Evolutionary conservation across 2,113 vertebrate species (phyloP), one percentile per base, ranked within the genome.

Genomic region (Lophura nycthemera): DNA sequence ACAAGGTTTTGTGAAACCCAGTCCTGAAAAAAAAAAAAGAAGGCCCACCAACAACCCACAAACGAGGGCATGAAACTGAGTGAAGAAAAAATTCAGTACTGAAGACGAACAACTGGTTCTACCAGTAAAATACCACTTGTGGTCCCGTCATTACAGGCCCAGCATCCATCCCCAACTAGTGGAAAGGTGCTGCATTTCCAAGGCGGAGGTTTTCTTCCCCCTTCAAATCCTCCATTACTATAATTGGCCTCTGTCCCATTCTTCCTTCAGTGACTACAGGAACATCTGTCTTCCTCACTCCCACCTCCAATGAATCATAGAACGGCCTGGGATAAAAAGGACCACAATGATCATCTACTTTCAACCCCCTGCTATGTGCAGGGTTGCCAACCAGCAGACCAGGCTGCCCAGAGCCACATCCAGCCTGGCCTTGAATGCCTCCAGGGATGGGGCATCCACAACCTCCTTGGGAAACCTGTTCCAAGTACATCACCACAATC

Each of bases 51-150:
- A 54, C 52, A 54, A 30, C 52, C 52, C 52, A 54, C 52, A 54
- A 57, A 14, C 0, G 7, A 66, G 16, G 38, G 42, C 65, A 47
- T 1, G 34, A 90, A 69, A 74, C 52, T n/a, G 34, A 86, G 70
- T 2, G 1, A 65, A 47, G 52, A 82, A 90, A 90, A 86, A 57
- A 52, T 8, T 50, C 66, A 38, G 47, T 81, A 4, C 32, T 61
- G 64, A 80, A 66, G 93, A 83, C 9, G 85, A 95, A 71, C 59
- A 72, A 95, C 96, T 93, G 93, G 93, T 96, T 96, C 85, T 91
- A 88, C 94, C 83, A 95, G 95, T 93, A 92, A 36, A 90, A 69
- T 90, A 78, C 70, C 36, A 81, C 61, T 15, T 10, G 79, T 73
- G 86, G 65, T 34, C 29, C n/a, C 42, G 5, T 83, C 89, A 74